phyloP scores from a whole-genome alignment of 2,888 invertebrate species.

The Troides helena region DNA sequence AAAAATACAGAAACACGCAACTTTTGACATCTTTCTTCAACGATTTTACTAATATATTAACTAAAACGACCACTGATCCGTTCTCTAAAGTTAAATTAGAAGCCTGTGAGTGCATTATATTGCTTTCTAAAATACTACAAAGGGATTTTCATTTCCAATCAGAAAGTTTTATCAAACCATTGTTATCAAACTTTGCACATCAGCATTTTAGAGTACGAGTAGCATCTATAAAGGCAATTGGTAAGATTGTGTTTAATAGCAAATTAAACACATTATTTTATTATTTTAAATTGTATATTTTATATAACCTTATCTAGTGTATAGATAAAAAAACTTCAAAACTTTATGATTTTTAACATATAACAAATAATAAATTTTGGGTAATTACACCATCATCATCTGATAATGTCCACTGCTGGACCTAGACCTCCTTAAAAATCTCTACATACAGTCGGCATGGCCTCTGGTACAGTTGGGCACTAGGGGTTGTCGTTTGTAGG shows the following conservation, averaged over 20 bases:
- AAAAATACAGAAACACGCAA: conserved; percentile 81
- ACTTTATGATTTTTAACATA: no score
- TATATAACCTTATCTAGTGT: no score
- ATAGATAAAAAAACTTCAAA: no score
- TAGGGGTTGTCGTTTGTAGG: no score
- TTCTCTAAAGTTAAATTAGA: conserved; percentile 90
- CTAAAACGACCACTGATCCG: conserved; percentile 86
- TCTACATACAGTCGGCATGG: no score
- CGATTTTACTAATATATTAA: conserved; percentile 86
- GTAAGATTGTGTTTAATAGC: conserved; percentile 52
- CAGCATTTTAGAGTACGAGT: conserved; percentile 91
- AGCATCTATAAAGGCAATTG: conserved; percentile 86
- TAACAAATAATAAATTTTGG: no score
- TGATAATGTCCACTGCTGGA: no score
- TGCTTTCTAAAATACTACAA: conserved; percentile 82
- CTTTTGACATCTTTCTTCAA: conserved; percentile 85
- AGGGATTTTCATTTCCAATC: conserved; percentile 87
- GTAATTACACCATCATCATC: no score
- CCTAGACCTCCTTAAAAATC: no score
- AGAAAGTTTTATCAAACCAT: conserved; percentile 86
- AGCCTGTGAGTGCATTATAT: conserved; percentile 86
- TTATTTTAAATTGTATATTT: no score
- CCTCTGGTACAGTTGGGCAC: no score
- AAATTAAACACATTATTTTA: no score
- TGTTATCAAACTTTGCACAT: conserved; percentile 86